Conservation (phyloP, 2,888 invertebrate genomes). For the Cenopis cana region DNA sequence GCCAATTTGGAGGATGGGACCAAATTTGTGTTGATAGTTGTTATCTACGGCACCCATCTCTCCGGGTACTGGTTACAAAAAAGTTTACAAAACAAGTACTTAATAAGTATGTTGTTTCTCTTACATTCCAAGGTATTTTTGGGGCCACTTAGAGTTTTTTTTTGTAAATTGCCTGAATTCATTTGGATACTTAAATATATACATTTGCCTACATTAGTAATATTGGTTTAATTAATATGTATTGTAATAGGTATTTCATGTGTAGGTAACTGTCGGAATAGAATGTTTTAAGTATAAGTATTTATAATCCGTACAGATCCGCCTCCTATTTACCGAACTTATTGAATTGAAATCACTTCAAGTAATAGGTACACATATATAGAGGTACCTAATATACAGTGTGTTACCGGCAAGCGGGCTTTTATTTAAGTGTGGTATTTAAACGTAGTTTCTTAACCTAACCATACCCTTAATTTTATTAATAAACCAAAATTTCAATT, state of each 20-base stretch:
- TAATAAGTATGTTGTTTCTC: neutral
- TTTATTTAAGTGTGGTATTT: too few species aligned
- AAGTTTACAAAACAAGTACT: constrained; percentile 34
- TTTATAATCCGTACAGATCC: neutral
- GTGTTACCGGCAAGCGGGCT: too few species aligned
- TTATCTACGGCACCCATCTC: constrained; percentile 76
- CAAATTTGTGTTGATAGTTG: constrained; percentile 79
- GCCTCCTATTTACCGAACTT: neutral
- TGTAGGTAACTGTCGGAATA: neutral
- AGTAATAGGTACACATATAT: too few species aligned
- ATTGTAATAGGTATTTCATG: neutral
- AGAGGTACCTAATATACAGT: too few species aligned
- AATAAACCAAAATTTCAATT: too few species aligned
- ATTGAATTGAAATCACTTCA: neutral
- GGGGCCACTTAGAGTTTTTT: neutral
- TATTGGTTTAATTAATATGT: too few species aligned
- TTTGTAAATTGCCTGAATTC: neutral
- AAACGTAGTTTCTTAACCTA: too few species aligned
- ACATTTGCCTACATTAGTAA: too few species aligned
- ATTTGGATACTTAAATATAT: neutral
- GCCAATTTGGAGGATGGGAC: constrained; percentile 79
- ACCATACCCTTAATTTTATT: too few species aligned
- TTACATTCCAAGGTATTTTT: neutral
- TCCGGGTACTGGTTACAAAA: constrained; percentile 68
- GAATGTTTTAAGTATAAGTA: too few species aligned